phyloP scores from a whole-genome alignment of 1,140 invertebrate genomes.

The Trichonephila clavata region DNA sequence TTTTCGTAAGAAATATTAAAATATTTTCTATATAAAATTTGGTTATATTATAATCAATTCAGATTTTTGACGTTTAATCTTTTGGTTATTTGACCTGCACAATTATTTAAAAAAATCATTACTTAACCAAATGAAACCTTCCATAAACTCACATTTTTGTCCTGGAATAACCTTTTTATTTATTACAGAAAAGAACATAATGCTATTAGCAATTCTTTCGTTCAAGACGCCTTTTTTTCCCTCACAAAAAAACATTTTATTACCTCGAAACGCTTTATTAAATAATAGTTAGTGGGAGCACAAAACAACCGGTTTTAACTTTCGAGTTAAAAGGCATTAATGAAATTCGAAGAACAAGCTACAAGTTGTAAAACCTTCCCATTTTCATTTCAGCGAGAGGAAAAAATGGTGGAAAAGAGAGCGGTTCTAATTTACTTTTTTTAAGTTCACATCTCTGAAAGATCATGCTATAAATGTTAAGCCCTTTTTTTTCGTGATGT shows the following conservation, averaged over 20 bases:
- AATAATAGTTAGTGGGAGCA: neutral
- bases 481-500: conserved; percentile 25
- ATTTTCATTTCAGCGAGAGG: neutral
- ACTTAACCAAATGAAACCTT: neutral
- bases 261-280: neutral
- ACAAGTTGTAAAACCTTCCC: conserved; percentile 2
- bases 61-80: too few relatives aligned
- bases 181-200: neutral
- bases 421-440: conserved; percentile 21
- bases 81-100: too few relatives aligned
- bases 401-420: conserved; percentile 5
- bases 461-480: conserved; percentile 54
- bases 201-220: neutral
- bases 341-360: conserved; percentile 18
- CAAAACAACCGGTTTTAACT: neutral
- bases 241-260: neutral
- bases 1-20: too few relatives aligned
- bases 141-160: neutral
- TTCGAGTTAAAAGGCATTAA: neutral
- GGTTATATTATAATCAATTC: too few relatives aligned
- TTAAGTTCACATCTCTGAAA: conserved; percentile 45
- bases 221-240: neutral
- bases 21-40: too few relatives aligned
- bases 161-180: neutral
- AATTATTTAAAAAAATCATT: neutral